Base-by-base conservation (phyloP, 1,140 invertebrate genomes). In the Oscheius sp. region DNA sequence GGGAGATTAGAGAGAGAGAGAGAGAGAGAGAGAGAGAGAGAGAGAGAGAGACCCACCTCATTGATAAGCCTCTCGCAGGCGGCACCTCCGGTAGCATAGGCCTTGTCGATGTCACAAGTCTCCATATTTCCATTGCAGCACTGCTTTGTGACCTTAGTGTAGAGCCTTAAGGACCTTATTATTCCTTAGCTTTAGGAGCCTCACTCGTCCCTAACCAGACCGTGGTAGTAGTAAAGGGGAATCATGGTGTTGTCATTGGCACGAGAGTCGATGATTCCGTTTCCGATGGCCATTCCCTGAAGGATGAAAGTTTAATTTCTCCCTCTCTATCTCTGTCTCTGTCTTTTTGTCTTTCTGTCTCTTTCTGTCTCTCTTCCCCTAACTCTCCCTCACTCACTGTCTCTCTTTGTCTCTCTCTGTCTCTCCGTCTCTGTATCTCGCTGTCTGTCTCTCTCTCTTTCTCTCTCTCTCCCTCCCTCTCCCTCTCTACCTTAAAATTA, bases 281-380 rank as follows among this genome's bases (percentile, higher is more conserved):
- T 76, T 28, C 74, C 74, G 26, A 76, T 68, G 4, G 70, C 74
- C 26, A 76, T 29, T 35, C 74, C 74, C 35, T 32, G 7, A 31
- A 72, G 46, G 18, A 23, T 38, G 1, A 35, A 28, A 13, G 49
- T 55, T 55, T 23, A 7, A 23, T 55, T 4, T 13, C 4, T 55
- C 23, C 49, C 49, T 13, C 7, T 20, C 4, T 13, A n/a, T n/a
- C n/a, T n/a, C n/a, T n/a, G n/a, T n/a, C n/a, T n/a, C n/a, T n/a
- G n/a, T n/a, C n/a, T n/a, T n/a, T n/a, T n/a, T n/a, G n/a, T n/a
- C n/a, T n/a, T n/a, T n/a, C n/a, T n/a, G n/a, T n/a, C n/a, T n/a
- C n/a, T n/a, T n/a, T n/a, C n/a, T n/a, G n/a, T n/a, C n/a, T n/a
- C n/a, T n/a, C n/a, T n/a, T n/a, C n/a, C n/a, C n/a, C n/a, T n/a